Conservation (phyloP, 1,140 invertebrate species). For the Pachypsylla venusta region DNA sequence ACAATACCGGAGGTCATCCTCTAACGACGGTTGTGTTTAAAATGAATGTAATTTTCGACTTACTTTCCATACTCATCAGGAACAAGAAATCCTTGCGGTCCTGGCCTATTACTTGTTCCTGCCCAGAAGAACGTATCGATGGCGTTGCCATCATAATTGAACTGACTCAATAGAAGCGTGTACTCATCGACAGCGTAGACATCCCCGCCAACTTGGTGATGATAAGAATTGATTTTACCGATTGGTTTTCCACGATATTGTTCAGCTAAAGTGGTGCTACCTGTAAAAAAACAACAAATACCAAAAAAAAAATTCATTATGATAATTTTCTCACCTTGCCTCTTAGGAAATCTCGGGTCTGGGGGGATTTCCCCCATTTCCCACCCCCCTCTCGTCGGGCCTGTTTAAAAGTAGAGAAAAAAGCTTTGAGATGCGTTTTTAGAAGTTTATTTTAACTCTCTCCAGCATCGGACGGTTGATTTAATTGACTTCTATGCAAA, state of each 20-base stretch:
- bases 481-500: too few relatives aligned
- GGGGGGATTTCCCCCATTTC: too few relatives aligned
- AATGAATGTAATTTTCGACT: constrained; percentile 34
- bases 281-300: not conserved
- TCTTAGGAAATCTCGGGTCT: too few relatives aligned
- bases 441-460: too few relatives aligned
- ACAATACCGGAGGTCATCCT: too few relatives aligned
- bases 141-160: constrained; percentile 83
- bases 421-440: too few relatives aligned
- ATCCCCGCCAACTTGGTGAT: constrained; percentile 75
- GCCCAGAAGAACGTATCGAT: constrained; percentile 87
- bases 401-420: too few relatives aligned
- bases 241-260: constrained; percentile 65
- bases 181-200: constrained; percentile 80
- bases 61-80: constrained; percentile 75
- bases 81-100: constrained; percentile 79
- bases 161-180: constrained; percentile 63
- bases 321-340: too few relatives aligned
- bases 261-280: constrained; percentile 29
- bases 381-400: too few relatives aligned
- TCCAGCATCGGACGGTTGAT: too few relatives aligned
- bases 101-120: constrained; percentile 67
- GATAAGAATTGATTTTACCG: constrained; percentile 78
- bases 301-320: too few relatives aligned
- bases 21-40: too few relatives aligned